Evolutionary conservation across 2,797 vertebrate genomes (phyloP).

Genomic region (Phoebastria nigripes): DNA sequence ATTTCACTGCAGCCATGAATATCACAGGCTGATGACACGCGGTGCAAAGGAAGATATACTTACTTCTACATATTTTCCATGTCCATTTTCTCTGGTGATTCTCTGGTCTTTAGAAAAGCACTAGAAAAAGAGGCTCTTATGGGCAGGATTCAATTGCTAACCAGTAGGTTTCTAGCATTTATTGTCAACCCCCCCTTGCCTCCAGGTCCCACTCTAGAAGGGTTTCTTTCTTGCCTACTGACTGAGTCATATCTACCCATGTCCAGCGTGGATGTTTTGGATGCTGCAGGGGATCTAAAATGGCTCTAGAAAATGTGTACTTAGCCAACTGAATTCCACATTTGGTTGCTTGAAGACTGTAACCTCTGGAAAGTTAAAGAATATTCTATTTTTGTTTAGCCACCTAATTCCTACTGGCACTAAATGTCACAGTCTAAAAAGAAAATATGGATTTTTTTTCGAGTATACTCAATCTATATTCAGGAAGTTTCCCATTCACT

Average conservation of each 20-base stretch:
- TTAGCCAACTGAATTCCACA: background rate
- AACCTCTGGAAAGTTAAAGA: background rate
- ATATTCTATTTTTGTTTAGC: background rate
- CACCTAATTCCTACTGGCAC: background rate
- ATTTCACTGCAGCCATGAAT: background rate
- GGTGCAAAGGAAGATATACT: background rate
- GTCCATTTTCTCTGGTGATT: background rate
- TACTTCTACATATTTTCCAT: background rate
- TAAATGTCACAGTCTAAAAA: background rate
- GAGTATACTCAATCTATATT: background rate
- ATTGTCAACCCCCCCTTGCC: fast-evolving
- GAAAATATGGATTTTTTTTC: background rate
- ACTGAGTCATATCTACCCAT: background rate
- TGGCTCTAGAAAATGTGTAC: background rate
- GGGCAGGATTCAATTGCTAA: background rate
- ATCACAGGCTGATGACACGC: background rate
- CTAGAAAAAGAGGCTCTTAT: background rate
- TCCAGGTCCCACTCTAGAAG: background rate
- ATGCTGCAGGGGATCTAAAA: background rate
- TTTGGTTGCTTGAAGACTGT: background rate
- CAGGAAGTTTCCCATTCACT: background rate
- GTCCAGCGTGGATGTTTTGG: background rate
- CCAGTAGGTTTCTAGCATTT: background rate
- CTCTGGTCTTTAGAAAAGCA: background rate
- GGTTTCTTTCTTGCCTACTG: background rate